Conservation (phyloP, 1,140 invertebrate genomes). For the Hydropsyche tenuis region DNA sequence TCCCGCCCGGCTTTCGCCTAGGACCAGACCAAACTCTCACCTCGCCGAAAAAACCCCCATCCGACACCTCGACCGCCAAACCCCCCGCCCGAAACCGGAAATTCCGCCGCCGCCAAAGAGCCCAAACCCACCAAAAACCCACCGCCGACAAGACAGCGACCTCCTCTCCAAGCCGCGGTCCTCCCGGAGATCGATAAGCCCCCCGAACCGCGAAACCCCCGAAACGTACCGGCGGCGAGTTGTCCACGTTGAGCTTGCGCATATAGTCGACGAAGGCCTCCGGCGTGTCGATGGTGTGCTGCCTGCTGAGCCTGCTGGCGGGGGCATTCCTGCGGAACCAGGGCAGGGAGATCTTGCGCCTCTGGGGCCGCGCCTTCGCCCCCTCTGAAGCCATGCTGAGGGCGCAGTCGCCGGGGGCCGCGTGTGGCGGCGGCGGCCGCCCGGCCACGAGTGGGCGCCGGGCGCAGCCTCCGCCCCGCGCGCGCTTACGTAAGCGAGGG, state of each 20-base stretch:
- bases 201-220: no score
- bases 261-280: slow-evolving; percentile 77
- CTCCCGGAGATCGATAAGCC: no score
- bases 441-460: slow-evolving; percentile 50
- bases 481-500: not conserved
- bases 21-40: no score
- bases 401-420: slow-evolving; percentile 25
- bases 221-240: not conserved
- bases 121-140: no score
- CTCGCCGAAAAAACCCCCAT: no score
- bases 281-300: slow-evolving; percentile 90
- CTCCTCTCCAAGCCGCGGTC: no score
- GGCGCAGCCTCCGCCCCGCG: slow-evolving; percentile 22
- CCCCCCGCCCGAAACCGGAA: no score
- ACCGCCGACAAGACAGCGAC: no score
- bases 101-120: no score
- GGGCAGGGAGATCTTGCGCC: slow-evolving; percentile 85
- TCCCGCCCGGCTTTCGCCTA: no score
- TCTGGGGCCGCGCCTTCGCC: slow-evolving; percentile 62
- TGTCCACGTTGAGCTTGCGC: slow-evolving; percentile 41
- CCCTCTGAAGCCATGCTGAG: slow-evolving; percentile 3
- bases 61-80: no score
- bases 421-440: slow-evolving; percentile 41
- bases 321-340: slow-evolving; percentile 83
- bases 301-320: slow-evolving; percentile 74